Conservation (phyloP, 2,888 invertebrate genomes). For the Ligdia adustata region DNA sequence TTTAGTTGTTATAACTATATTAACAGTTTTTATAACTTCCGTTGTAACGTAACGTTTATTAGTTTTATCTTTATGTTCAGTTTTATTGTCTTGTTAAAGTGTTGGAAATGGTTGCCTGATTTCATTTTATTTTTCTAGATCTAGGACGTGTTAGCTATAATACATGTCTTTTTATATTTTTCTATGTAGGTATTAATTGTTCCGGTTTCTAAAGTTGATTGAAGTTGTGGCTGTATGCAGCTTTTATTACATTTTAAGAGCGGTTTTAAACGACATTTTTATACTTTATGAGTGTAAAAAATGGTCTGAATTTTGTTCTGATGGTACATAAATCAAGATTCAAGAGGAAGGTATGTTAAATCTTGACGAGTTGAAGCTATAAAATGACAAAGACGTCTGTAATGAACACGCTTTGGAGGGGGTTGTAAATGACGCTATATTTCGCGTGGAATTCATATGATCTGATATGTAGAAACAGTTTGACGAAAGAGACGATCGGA, state of each 20-base stretch:
- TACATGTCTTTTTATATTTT: background rate
- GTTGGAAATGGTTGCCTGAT: slow-evolving; percentile 24
- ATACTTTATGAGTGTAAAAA: slow-evolving; percentile 16
- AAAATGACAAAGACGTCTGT: slow-evolving; percentile 27
- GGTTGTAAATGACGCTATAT: background rate
- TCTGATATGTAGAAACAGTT: background rate
- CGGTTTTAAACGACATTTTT: slow-evolving; percentile 19
- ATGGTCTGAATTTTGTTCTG: slow-evolving; percentile 7
- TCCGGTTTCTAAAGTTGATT: slow-evolving; percentile 21
- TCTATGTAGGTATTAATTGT: slow-evolving; percentile 7
- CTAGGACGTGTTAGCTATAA: slow-evolving; percentile 32
- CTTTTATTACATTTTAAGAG: slow-evolving; percentile 16
- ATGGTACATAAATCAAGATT: slow-evolving; percentile 14
- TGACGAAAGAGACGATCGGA: too few species aligned
- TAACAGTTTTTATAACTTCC: slow-evolving; percentile 38
- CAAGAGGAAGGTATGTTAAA: slow-evolving; percentile 14
- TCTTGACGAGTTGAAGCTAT: slow-evolving; percentile 9
- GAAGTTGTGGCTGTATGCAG: background rate
- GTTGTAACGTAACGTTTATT: slow-evolving; percentile 35
- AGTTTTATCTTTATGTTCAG: slow-evolving; percentile 43
- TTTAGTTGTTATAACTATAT: slow-evolving; percentile 7
- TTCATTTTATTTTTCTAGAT: slow-evolving; percentile 15
- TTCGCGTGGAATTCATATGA: slow-evolving; percentile 2
- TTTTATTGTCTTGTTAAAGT: slow-evolving; percentile 44
- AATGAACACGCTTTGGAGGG: background rate